Evolutionary conservation across 1,140 invertebrate species (phyloP).

Genomic region (Propsilocerus akamusi): DNA sequence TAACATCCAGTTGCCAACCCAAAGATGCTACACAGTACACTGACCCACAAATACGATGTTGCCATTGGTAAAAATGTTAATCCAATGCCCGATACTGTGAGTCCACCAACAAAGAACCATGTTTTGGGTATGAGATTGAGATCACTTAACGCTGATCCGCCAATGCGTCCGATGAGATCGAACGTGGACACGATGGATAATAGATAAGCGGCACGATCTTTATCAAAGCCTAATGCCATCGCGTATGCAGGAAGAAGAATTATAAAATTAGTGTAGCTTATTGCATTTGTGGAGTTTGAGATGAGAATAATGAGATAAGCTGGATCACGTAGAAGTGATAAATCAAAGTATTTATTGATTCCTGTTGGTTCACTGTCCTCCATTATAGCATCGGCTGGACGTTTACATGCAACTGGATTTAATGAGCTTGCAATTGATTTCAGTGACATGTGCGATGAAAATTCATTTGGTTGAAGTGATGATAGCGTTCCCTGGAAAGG

Average conservation of each 20-base stretch:
- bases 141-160: constrained; percentile 63
- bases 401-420: constrained; percentile 8
- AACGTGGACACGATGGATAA: constrained; percentile 58
- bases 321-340: constrained; percentile 53
- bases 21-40: constrained; percentile 51
- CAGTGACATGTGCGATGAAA: constrained; percentile 54
- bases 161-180: constrained; percentile 61
- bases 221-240: constrained; percentile 42
- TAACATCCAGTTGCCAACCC: constrained; percentile 71
- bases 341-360: constrained; percentile 47
- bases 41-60: constrained; percentile 32
- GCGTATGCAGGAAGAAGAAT: constrained; percentile 62
- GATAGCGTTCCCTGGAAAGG: constrained; percentile 66
- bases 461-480: constrained; percentile 56
- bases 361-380: constrained; percentile 18
- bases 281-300: constrained; percentile 65
- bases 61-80: constrained; percentile 46
- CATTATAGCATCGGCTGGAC: constrained; percentile 20
- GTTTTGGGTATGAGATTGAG: constrained; percentile 49
- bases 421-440: constrained; percentile 31
- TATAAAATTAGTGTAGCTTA: constrained; percentile 72
- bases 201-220: constrained; percentile 42
- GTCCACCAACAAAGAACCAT: constrained; percentile 59
- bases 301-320: constrained; percentile 64
- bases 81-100: constrained; percentile 54